These are phyloP conservation scores for Acleris emargana DNA, from an alignment of 2,888 invertebrate genomes.

Conservation along the genomic window DNA sequence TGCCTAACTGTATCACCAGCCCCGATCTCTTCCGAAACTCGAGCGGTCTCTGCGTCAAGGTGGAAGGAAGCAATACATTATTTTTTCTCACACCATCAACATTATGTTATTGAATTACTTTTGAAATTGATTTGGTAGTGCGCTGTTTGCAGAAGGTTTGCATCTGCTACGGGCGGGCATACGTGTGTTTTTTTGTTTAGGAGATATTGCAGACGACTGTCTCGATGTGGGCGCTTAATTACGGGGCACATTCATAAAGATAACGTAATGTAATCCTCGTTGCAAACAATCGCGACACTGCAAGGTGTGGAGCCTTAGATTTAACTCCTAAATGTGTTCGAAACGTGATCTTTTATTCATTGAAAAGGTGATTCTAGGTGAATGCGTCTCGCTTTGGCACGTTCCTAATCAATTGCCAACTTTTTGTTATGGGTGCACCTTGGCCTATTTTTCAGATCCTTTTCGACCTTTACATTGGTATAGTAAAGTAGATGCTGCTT, in stretches of 20 bases:
- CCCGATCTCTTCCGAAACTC: conserved; percentile 57
- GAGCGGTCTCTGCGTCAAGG: conserved; percentile 64
- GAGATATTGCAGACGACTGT: conserved; percentile 59
- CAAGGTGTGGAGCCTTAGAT: conserved; percentile 67
- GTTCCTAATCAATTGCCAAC: conserved; percentile 61
- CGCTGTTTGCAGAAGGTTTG: conserved; percentile 71
- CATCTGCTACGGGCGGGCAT: conserved; percentile 71
- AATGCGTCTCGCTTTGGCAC: conserved; percentile 70
- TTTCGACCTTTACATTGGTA: no score
- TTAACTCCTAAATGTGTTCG: conserved; percentile 59
- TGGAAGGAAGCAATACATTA: conserved; percentile 83
- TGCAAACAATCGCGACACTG: conserved; percentile 72
- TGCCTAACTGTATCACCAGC: conserved; percentile 75
- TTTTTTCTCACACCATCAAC: conserved; percentile 71
- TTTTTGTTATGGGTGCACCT: conserved; percentile 51
- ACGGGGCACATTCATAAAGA: conserved; percentile 75
- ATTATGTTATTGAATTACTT: conserved; percentile 83
- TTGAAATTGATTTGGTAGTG: conserved; percentile 73
- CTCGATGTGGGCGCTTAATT: conserved; percentile 82
- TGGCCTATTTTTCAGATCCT: conserved; percentile 40
- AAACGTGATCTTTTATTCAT: conserved; percentile 59
- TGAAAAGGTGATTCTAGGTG: conserved; percentile 63
- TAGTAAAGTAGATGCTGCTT: no score
- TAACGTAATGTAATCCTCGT: conserved; percentile 80
- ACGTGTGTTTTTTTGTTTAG: conserved; percentile 61